Conservation (phyloP, 1,140 invertebrate species). For the Drosophila trapezifrons region DNA sequence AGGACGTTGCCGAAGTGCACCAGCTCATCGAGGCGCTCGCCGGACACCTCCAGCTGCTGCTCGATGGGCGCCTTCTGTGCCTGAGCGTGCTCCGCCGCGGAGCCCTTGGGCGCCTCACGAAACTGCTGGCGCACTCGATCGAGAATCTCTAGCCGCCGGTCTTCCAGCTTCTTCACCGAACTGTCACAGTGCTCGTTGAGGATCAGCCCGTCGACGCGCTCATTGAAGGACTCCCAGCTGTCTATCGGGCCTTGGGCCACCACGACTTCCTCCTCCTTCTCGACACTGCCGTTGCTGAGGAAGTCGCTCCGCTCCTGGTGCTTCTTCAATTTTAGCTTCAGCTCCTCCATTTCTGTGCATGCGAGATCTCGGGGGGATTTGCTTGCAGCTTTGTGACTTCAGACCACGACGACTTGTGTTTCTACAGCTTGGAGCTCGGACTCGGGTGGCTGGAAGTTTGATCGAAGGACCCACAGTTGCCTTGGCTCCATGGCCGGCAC, state of each 20-base stretch:
- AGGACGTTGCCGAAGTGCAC: conserved; percentile 88
- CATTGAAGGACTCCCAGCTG: conserved; percentile 66
- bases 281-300: conserved; percentile 11
- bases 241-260: conserved; percentile 10
- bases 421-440: background rate
- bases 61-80: conserved; percentile 68
- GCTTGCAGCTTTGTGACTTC: background rate
- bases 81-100: conserved; percentile 36
- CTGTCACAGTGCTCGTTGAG: conserved; percentile 55
- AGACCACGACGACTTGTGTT: background rate
- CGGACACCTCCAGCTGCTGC: conserved; percentile 68
- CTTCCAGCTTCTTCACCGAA: conserved; percentile 40
- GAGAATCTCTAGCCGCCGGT: conserved; percentile 42
- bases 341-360: conserved; percentile 46
- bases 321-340: conserved; percentile 28
- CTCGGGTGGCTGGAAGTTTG: conserved; percentile 18
- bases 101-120: conserved; percentile 48
- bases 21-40: conserved; percentile 79
- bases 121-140: conserved; percentile 44
- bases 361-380: background rate
- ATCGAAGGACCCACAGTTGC: conserved; percentile 40
- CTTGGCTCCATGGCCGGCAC: conserved; percentile 21
- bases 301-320: conserved; percentile 27
- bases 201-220: conserved; percentile 53
- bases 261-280: conserved; percentile 35